Percentiles rank a stretch among this genome's conserved stretches.
These are phyloP conservation scores for Hydroisotoma schaefferi DNA, from an alignment of 2,888 invertebrate species.

Conservation along the genomic window DNA sequence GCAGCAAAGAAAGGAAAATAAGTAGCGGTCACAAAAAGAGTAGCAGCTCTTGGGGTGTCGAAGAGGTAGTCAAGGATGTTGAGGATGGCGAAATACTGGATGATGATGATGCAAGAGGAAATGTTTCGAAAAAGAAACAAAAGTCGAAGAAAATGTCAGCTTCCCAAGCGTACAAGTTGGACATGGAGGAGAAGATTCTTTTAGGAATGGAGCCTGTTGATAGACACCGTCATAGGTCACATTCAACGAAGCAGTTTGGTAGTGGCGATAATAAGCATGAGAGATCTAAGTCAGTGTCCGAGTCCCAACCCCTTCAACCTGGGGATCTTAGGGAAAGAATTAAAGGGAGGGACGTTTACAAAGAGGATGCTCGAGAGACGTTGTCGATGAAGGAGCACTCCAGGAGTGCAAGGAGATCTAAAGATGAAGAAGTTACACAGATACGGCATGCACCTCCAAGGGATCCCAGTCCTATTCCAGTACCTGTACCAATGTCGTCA, in stretches of 20 bases:
- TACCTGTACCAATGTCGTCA: not conserved
- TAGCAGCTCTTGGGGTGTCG: not conserved
- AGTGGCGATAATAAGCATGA: no score
- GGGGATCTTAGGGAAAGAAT: no score
- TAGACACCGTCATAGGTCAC: not conserved
- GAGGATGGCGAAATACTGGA: constrained; percentile 58
- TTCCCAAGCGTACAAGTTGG: constrained; percentile 30
- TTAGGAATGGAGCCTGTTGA: constrained; percentile 9
- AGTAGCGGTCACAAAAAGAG: not conserved
- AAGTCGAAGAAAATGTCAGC: constrained; percentile 19
- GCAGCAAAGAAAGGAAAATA: constrained; percentile 4
- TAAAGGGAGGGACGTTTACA: no score
- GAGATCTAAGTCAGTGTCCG: no score
- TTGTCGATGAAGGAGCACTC: not conserved
- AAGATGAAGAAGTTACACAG: not conserved
- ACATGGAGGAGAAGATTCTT: constrained; percentile 25
- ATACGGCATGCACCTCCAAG: constrained; percentile 14
- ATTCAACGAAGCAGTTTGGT: no score
- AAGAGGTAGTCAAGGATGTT: constrained; percentile 47
- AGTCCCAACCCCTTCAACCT: no score
- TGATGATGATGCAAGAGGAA: constrained; percentile 54
- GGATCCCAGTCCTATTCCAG: not conserved
- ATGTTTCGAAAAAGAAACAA: not conserved
- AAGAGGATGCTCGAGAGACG: not conserved
- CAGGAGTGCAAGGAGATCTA: not conserved